Conservation (phyloP, 2,888 invertebrate genomes). For the Dorcus parallelipipedus region DNA sequence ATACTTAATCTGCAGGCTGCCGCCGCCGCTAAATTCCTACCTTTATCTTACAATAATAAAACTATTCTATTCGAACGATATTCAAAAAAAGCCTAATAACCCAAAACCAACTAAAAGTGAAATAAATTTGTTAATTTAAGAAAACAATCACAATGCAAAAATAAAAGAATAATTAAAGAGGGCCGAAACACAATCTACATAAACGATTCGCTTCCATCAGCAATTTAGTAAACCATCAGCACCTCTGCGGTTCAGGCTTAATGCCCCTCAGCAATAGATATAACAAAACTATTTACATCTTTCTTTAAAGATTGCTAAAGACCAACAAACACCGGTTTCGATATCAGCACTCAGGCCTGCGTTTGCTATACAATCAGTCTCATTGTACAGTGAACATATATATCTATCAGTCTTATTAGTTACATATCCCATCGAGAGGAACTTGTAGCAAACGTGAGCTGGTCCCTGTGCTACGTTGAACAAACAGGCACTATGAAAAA, state of each 20-base stretch:
- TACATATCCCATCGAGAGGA: slow-evolving; percentile 41
- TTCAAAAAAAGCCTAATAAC: slow-evolving; percentile 8
- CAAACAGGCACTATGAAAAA: slow-evolving; percentile 42
- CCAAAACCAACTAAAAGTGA: slow-evolving; percentile 12
- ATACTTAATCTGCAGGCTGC: slow-evolving; percentile 12
- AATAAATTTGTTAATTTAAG: slow-evolving; percentile 22
- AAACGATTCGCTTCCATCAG: slow-evolving; percentile 3
- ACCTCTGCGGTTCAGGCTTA: slow-evolving; percentile 42
- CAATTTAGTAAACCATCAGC: slow-evolving; percentile 21
- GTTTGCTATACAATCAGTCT: slow-evolving; percentile 31
- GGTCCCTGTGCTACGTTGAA: slow-evolving; percentile 30
- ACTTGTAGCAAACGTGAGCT: slow-evolving; percentile 44
- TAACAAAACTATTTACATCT: slow-evolving; percentile 43
- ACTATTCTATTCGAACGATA: slow-evolving; percentile 22
- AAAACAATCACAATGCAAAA: slow-evolving; percentile 26
- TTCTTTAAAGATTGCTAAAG: slow-evolving; percentile 38
- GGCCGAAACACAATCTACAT: slow-evolving; percentile 19
- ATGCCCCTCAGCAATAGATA: slow-evolving; percentile 40
- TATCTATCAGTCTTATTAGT: slow-evolving; percentile 46
- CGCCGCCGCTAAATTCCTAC: slow-evolving; percentile 21
- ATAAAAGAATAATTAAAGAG: slow-evolving; percentile 34
- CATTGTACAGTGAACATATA: slow-evolving; percentile 22
- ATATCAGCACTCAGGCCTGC: slow-evolving; percentile 22
- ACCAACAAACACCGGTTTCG: slow-evolving; percentile 37
- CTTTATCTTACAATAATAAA: slow-evolving; percentile 29